A percentile compares a stretch with the other conserved stretches of the same genome.
phyloP scores from a whole-genome alignment of 2,113 vertebrate genomes.

The Herpetotheres cachinnans region DNA sequence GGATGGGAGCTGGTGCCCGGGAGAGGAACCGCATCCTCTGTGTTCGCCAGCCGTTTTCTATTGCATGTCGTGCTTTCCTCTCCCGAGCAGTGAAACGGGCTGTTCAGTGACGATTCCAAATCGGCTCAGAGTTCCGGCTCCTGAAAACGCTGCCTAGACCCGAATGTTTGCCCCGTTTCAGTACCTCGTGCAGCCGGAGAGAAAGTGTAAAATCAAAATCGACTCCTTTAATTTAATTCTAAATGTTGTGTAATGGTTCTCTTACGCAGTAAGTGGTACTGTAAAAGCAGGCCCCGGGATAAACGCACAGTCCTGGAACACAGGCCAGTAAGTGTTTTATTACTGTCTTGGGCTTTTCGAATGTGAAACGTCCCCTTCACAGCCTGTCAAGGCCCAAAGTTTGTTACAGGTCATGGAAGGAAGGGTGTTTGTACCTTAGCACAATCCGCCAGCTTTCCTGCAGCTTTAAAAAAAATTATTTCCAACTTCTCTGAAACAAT shows the following conservation, averaged over 20 bases:
- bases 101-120: accelerated
- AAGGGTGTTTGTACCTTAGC: background rate
- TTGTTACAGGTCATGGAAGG: background rate
- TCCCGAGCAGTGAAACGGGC: background rate
- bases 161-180: background rate
- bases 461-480: background rate
- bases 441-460: background rate
- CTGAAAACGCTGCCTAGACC: no score
- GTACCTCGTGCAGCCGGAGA: background rate
- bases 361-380: background rate
- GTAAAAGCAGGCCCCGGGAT: background rate
- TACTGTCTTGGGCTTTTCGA: background rate
- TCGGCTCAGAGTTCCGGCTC: accelerated
- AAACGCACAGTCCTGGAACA: background rate
- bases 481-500: background rate
- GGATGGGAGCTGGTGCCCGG: accelerated
- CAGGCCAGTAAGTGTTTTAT: no score
- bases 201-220: background rate
- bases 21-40: accelerated
- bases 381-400: background rate
- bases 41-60: no score
- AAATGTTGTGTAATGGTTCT: background rate
- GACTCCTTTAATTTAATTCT: background rate
- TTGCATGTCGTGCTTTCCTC: background rate
- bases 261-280: no score